A percentile compares a stretch with the other conserved stretches of the same genome.
Evolutionary conservation across 2,113 vertebrate species (phyloP).

Genomic region (Canis aureus): DNA sequence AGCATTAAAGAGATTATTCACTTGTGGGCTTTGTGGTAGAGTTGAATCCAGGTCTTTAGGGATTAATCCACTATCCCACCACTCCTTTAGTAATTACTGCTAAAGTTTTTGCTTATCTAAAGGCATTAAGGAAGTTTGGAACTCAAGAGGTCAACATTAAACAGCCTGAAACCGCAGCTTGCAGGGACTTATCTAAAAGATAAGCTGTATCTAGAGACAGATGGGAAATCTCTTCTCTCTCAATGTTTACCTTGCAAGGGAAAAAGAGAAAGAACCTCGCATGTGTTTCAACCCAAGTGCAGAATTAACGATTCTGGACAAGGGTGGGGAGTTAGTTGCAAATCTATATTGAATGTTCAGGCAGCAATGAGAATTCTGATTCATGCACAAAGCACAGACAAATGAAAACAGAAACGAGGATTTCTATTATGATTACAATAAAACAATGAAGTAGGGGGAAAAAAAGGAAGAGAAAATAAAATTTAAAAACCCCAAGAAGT

Average conservation of each 20-base stretch:
- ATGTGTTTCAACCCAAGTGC: slow-evolving; percentile 72
- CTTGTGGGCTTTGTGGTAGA: slow-evolving; percentile 66
- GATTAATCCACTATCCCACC: slow-evolving; percentile 66
- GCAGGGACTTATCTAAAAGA: slow-evolving; percentile 86
- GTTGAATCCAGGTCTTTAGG: slow-evolving; percentile 80
- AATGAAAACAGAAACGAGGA: slow-evolving; percentile 77
- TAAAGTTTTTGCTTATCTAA: slow-evolving; percentile 85
- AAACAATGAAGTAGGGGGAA: slow-evolving; percentile 84
- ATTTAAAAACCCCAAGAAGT: background rate
- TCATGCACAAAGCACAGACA: slow-evolving; percentile 72
- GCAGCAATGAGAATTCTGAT: slow-evolving; percentile 82
- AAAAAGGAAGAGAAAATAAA: slow-evolving; percentile 69
- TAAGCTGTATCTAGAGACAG: slow-evolving; percentile 86
- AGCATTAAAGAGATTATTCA: slow-evolving; percentile 54
- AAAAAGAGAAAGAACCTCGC: slow-evolving; percentile 79
- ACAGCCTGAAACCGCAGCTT: slow-evolving; percentile 85
- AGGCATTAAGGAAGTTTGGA: slow-evolving; percentile 87
- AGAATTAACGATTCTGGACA: slow-evolving; percentile 75
- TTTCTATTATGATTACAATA: slow-evolving; percentile 82
- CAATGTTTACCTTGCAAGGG: slow-evolving; percentile 85
- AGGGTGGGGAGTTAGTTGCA: slow-evolving; percentile 74
- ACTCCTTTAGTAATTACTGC: slow-evolving; percentile 79
- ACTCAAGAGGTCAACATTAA: slow-evolving; percentile 84
- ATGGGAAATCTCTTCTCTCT: slow-evolving; percentile 86
- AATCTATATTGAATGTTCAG: slow-evolving; percentile 77